Base-by-base conservation (phyloP, 1,140 invertebrate genomes). In the Nylanderia fulva region DNA sequence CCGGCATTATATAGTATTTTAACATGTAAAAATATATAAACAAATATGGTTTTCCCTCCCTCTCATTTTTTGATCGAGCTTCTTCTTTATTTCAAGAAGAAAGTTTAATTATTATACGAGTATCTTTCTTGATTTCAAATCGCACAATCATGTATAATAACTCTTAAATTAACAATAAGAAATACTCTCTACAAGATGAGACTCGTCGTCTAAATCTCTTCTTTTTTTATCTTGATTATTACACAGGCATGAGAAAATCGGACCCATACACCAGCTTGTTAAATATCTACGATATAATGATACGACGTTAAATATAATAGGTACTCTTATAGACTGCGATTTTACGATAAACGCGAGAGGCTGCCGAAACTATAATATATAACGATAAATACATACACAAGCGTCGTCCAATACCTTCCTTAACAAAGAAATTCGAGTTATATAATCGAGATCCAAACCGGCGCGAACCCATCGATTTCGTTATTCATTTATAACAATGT, bases 261-360 rank as follows among this genome's bases (percentile, higher is more conserved):
- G 94, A 94, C 94, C 94, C 94, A 94, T 94, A 91, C 89, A 94
- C 94, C 94, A 94, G 94, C 94, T 94, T 92, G 87, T 92, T 93
- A 91, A 89, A 90, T 90, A 86, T 90, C 48, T 90, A 91, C 79
- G 83, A 87, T 91, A 90, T 61, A 86, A 90, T 54, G 77, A 74
- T 85, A 87, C n/a, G 39, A 72, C 68, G 68, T 42, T 84, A 76
- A 76, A 74, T 48, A 48, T 48, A 48, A 48, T 84, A 82, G 64
- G 80, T 75, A 75, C 52, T n/a, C 52, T 77, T 66, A 42, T 56
- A 63, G 24, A 60, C 66, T 45, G 52, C 54, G 54, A 45, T 54
- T 74, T 79, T 85, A 61, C 66, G 54, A 61, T 72, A 63, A 87
- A 64, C 52, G 54, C 74, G 58, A 63, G 11, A 45, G 72, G 54